Evolutionary conservation across 1,140 invertebrate genomes (phyloP).

Genomic region (Diachasma alloeum): DNA sequence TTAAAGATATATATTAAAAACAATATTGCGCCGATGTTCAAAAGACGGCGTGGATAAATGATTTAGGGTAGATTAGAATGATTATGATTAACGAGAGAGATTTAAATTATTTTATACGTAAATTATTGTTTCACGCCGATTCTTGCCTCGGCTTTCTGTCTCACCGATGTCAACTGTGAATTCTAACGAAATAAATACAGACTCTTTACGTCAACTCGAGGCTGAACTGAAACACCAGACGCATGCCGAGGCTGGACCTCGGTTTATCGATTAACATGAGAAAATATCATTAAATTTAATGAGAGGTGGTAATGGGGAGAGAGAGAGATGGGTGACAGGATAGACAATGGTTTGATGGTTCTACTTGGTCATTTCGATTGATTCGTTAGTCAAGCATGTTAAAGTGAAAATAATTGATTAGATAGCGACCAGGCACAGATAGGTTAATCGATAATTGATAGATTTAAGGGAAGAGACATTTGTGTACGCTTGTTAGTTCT

Average conservation of each 20-base stretch:
- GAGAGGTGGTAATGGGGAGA: background rate
- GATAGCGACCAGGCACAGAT: background rate
- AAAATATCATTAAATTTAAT: constrained; percentile 36
- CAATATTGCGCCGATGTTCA: background rate
- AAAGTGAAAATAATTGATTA: background rate
- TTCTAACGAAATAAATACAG: background rate
- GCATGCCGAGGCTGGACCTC: constrained; percentile 17
- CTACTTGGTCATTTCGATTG: background rate
- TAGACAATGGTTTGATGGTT: background rate
- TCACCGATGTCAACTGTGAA: background rate
- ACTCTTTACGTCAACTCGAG: background rate
- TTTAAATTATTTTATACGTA: constrained; percentile 7
- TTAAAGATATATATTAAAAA: background rate
- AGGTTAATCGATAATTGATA: background rate
- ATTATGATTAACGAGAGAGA: background rate
- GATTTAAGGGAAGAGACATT: background rate
- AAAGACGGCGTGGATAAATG: background rate
- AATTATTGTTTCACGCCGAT: background rate
- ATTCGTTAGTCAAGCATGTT: background rate
- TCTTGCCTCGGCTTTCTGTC: constrained; percentile 8
- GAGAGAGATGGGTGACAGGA: background rate
- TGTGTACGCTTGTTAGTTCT: constrained; percentile 19
- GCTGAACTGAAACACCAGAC: background rate
- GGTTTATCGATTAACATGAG: background rate
- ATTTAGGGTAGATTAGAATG: constrained; percentile 23